A percentile compares a stretch with the other conserved stretches of the same genome.
Conservation (phyloP, 2,113 vertebrate species). For the Sinosuthora webbiana region DNA sequence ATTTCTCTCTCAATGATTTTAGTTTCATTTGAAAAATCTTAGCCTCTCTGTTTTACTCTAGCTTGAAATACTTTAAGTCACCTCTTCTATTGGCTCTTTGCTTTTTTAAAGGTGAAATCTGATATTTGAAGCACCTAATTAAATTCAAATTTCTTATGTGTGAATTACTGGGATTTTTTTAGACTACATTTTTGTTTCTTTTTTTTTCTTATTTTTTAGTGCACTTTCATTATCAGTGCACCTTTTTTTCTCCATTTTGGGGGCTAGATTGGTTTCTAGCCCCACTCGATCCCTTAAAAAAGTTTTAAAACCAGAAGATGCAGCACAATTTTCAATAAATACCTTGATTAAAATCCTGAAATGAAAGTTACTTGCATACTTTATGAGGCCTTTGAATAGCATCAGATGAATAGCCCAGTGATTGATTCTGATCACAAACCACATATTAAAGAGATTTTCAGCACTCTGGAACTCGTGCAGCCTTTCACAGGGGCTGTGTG, state of each 20-base stretch:
- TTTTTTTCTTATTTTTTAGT: neutral
- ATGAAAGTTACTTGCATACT: neutral
- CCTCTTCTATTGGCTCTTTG: neutral
- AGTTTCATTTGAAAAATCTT: neutral
- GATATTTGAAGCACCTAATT: neutral
- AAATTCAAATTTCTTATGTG: neutral
- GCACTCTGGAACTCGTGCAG: neutral
- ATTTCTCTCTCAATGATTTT: neutral
- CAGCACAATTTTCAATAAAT: neutral
- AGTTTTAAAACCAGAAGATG: neutral
- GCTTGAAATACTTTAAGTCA: neutral
- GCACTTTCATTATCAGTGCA: neutral
- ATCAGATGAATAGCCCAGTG: neutral
- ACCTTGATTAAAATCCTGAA: neutral
- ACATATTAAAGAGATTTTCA: neutral
- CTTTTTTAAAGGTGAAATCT: neutral
- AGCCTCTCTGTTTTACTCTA: neutral
- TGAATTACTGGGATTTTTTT: neutral
- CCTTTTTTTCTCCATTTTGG: neutral
- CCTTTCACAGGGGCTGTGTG: neutral
- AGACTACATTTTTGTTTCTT: neutral
- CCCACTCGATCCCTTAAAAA: neutral
- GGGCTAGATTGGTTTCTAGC: neutral
- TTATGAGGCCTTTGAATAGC: neutral
- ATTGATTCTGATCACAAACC: slow-evolving; percentile 31